Percentiles rank a stretch among this genome's conserved stretches.
phyloP scores from a whole-genome alignment of 92 coral and sea anemone genomes.

The Pocillopora meandrina region DNA sequence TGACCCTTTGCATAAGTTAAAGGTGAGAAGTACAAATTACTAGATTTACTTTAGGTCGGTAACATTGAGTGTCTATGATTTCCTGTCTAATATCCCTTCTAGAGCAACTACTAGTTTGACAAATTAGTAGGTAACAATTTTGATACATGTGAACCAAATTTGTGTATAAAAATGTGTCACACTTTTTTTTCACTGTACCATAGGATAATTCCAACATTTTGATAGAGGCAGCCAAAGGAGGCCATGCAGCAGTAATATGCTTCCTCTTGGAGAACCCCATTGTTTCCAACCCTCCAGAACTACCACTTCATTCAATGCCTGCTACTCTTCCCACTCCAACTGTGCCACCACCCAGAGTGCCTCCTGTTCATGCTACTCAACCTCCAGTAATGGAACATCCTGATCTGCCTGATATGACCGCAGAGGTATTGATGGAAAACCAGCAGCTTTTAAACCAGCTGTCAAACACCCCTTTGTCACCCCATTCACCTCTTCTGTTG shows the following conservation, averaged over 20 bases:
- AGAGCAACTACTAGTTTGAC: too few relatives aligned
- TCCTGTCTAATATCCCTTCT: too few relatives aligned
- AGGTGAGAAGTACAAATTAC: slow-evolving; percentile 54
- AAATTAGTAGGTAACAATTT: too few relatives aligned
- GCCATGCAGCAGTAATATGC: slow-evolving; percentile 96
- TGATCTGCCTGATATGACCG: slow-evolving; percentile 70
- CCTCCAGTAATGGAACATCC: slow-evolving; percentile 90
- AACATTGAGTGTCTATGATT: too few relatives aligned
- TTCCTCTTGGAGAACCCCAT: slow-evolving; percentile 91
- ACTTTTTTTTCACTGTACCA: not conserved
- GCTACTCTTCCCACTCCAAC: slow-evolving; percentile 80
- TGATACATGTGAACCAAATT: too few relatives aligned
- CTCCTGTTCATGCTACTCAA: slow-evolving; percentile 94
- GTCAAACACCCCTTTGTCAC: slow-evolving; percentile 66
- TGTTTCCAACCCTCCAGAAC: slow-evolving; percentile 88
- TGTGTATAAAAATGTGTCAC: too few relatives aligned
- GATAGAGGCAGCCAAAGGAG: slow-evolving; percentile 99
- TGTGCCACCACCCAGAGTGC: slow-evolving; percentile 97
- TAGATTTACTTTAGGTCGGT: too few relatives aligned
- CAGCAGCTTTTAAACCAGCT: slow-evolving; percentile 75
- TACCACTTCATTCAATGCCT: slow-evolving; percentile 81
- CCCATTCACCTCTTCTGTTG: slow-evolving; percentile 76
- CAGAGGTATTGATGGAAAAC: slow-evolving; percentile 54
- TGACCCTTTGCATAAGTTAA: slow-evolving; percentile 90
- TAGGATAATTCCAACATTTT: slow-evolving; percentile 96